Evolutionary conservation across 2,888 invertebrate genomes (phyloP).

Genomic region (Eilema sororculum): DNA sequence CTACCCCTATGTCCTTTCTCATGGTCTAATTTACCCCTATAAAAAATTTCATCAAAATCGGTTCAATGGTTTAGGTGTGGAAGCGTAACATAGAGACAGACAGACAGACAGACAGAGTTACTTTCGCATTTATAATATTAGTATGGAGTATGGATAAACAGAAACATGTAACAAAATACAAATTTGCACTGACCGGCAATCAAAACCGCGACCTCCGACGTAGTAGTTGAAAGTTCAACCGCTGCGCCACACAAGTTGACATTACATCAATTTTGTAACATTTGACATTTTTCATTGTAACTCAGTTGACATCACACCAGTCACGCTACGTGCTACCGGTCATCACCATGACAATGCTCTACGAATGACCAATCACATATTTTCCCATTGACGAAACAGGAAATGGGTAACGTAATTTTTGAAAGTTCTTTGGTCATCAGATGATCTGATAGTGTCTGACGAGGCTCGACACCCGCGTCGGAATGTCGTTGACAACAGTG

Average conservation of each 20-base stretch:
- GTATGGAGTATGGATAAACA: no score
- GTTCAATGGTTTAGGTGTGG: no score
- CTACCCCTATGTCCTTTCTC: no score
- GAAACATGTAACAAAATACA: no score
- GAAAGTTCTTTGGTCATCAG: slow-evolving; percentile 9
- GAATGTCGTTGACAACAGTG: slow-evolving; percentile 25
- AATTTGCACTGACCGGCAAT: background rate
- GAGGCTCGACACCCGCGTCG: slow-evolving; percentile 4
- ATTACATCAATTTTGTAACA: background rate
- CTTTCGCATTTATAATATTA: no score
- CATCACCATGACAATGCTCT: slow-evolving; percentile 5
- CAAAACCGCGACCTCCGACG: background rate
- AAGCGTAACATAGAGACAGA: no score
- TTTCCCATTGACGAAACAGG: slow-evolving; percentile 19
- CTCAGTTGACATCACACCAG: background rate
- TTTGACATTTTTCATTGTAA: background rate
- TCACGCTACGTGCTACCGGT: background rate
- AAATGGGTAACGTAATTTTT: slow-evolving; percentile 10
- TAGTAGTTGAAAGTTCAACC: background rate
- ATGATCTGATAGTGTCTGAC: slow-evolving; percentile 14
- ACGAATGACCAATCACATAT: slow-evolving; percentile 13
- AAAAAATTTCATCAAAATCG: no score
- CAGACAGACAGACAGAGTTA: no score
- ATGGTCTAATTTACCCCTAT: no score
- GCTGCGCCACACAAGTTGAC: background rate